These are phyloP conservation scores for Vulpes ferrilata DNA, from an alignment of 2,113 vertebrate species.

Conservation along the genomic window DNA sequence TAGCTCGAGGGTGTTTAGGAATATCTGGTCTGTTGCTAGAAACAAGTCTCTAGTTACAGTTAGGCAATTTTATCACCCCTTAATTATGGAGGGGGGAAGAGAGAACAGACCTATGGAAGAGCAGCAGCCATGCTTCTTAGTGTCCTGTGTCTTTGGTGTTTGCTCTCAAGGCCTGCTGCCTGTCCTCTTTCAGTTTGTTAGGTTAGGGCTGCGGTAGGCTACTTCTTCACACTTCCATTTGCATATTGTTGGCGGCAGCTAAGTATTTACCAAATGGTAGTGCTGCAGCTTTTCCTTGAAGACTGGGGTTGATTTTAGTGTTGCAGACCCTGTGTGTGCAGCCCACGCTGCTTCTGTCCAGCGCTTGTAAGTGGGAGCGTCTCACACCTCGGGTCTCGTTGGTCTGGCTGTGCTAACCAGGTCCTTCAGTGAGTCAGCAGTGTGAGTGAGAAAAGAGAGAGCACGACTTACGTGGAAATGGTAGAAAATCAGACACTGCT, in stretches of 20 bases:
- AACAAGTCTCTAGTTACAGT: background rate
- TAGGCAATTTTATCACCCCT: background rate
- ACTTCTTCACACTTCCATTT: background rate
- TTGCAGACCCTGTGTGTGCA: no score
- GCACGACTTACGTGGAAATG: background rate
- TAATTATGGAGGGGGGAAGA: background rate
- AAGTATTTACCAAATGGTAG: background rate
- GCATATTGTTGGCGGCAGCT: background rate
- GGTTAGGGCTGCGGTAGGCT: background rate
- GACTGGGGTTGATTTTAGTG: background rate
- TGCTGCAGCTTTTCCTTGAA: no score
- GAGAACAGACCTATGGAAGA: background rate
- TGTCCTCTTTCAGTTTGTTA: no score
- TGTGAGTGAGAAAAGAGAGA: background rate
- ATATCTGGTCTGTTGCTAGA: background rate
- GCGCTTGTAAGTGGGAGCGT: background rate
- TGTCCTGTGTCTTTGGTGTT: background rate
- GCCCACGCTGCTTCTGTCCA: background rate
- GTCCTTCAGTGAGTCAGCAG: background rate
- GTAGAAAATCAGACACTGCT: accelerated
- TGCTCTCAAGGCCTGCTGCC: accelerated
- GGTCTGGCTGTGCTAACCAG: accelerated
- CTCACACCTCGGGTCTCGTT: background rate
- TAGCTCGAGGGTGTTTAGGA: background rate
- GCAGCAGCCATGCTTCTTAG: accelerated